A percentile compares a stretch with the other conserved stretches of the same genome.
These are phyloP conservation scores for Zosterops borbonicus DNA, from an alignment of 2,113 vertebrate species.

Conservation along the genomic window DNA sequence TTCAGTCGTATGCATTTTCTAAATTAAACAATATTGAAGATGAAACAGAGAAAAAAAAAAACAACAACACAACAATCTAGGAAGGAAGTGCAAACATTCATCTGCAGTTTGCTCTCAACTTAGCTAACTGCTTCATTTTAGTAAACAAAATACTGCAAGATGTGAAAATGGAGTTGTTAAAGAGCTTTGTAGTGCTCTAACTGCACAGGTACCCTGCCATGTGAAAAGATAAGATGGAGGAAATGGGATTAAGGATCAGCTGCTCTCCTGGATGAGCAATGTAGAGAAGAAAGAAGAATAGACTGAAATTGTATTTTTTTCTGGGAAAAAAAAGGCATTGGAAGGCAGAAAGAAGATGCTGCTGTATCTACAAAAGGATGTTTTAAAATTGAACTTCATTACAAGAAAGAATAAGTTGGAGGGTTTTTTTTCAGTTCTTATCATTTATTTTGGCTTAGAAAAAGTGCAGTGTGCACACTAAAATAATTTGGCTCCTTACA, in stretches of 20 bases:
- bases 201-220: neutral
- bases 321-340: neutral
- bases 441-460: neutral
- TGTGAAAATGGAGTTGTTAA: neutral
- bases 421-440: neutral
- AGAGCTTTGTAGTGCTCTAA: neutral
- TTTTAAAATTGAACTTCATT: neutral
- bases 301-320: neutral
- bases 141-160: neutral
- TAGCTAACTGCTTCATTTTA: neutral
- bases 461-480: neutral
- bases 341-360: neutral
- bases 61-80: neutral
- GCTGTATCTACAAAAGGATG: neutral
- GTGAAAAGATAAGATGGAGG: neutral
- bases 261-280: neutral
- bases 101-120: neutral
- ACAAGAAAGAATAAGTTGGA: neutral
- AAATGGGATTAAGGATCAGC: neutral
- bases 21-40: neutral
- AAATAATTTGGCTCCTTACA: neutral
- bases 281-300: neutral
- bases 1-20: neutral
- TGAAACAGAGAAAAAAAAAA: neutral
- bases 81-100: neutral